These are phyloP conservation scores for Diplolepis rosae DNA, from an alignment of 2,888 invertebrate genomes.

Conservation along the genomic window DNA sequence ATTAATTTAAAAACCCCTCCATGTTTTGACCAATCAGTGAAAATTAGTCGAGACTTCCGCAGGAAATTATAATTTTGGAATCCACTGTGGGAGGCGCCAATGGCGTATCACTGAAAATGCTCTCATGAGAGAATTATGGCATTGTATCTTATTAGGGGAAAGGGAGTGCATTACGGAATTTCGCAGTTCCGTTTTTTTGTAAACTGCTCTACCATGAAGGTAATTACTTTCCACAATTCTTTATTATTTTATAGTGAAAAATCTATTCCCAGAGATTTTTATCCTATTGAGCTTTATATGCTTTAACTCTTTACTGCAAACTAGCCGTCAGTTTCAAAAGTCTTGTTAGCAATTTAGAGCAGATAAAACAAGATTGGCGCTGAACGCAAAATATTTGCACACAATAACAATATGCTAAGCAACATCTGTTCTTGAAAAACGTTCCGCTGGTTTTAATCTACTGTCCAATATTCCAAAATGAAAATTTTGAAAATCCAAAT, in stretches of 20 bases:
- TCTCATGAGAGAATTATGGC: slow-evolving; percentile 62
- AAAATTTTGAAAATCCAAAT: neutral
- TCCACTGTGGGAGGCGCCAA: neutral
- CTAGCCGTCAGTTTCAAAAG: neutral
- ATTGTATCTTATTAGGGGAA: slow-evolving; percentile 67
- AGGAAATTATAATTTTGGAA: neutral
- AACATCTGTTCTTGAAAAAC: slow-evolving; percentile 20
- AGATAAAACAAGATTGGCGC: slow-evolving; percentile 20
- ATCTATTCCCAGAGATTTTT: neutral
- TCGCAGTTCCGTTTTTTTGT: slow-evolving; percentile 65
- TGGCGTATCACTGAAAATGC: neutral
- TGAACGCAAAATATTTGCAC: slow-evolving; percentile 4
- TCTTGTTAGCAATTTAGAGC: neutral
- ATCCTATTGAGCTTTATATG: neutral
- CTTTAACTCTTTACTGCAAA: neutral
- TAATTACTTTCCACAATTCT: slow-evolving; percentile 48
- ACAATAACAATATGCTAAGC: slow-evolving; percentile 12
- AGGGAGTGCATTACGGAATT: slow-evolving; percentile 59
- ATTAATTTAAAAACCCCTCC: neutral
- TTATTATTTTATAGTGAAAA: neutral
- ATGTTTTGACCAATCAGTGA: neutral
- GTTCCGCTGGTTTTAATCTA: neutral
- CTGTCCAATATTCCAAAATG: neutral
- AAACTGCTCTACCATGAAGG: slow-evolving; percentile 67
- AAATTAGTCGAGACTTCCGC: too few species aligned